Evolutionary conservation across 2,888 invertebrate species (phyloP), one percentile per base, ranked within the genome.

Genomic region (Catocala sponsa): DNA sequence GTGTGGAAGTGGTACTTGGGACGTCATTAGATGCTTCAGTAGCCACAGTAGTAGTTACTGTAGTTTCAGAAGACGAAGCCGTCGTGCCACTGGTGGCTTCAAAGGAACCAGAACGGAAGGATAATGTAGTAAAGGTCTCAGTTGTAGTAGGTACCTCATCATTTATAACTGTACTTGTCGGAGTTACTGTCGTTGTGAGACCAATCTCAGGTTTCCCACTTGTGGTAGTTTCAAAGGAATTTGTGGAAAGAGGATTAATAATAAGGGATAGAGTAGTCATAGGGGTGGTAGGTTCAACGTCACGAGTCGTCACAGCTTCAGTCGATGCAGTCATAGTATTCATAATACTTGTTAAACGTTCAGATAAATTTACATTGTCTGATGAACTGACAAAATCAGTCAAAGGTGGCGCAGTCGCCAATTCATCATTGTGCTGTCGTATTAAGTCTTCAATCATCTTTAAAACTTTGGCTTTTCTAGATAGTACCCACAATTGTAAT

Each of bases 381-480:
- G 87, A 77, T 69, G 85, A 81, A 65, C 73, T 83, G 33, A 88
- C 77, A 59, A 87, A 71, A 61, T 91, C 90, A 72, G 82, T 85
- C 68, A 93, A 75, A 49, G 89, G 83, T 58, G 83, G 79, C 56
- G 85, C 86, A 69, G 89, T 92, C 43, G 86, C 87, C 70, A 94
- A 79, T 82, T 94, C 94, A 56, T 86, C 83, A 73, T 95, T 91
- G 68, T 95, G 94, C 74, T 90, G 87, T 74, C 85, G 83, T 74
- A 95, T 89, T 48, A 95, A 79, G 64, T 94, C 91, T 88, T 95
- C 94, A 59, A 95, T 95, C 90, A 94, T 93, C 83, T 93, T 88
- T 64, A 95, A 86, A 66, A 95, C 91, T 68, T 87, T 87, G 65
- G 95, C 94, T 85, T 94, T 92, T 80, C 91, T 92, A n/a, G 94